Evolutionary conservation across 2,113 vertebrate species (phyloP), one percentile per base, ranked within the genome.

Genomic region (Seriola dumerili): DNA sequence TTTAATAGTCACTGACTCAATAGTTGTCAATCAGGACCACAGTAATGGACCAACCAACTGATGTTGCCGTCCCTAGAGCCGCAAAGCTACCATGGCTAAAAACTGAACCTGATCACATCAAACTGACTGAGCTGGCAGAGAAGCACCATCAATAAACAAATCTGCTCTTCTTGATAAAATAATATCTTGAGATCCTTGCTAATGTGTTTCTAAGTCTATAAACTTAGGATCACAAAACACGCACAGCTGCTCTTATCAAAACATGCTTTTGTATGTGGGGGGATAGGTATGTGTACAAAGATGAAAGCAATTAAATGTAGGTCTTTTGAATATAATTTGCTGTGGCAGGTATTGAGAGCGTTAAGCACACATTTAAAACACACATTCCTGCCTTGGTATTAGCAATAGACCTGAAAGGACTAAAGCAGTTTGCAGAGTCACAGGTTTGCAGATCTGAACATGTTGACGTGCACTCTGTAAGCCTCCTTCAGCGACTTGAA

Each of bases 321-420:
- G 67, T 21, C 42, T 79, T 76, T 65, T 85, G 80, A 78, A 90
- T 62, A 42, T 84, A 76, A 89, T 89, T 85, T 82, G 70, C 70
- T 85, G 77, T 88, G 85, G 78, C 85, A 81, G 83, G 73, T 75
- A 68, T 76, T 80, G 50, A 68, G 78, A 57, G 55, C 84, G 72
- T 81, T 52, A 46, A 83, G 58, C 42, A 54, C 44, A 13, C 48
- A 34, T 17, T 79, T 46, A 82, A 85, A 88, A 48, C 42, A 72
- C 81, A 86, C 84, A 87, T 88, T 86, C 87, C 75, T 85, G 83
- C 54, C 36, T 83, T 85, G 58, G 72, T 78, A 69, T 81, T 66
- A 69, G 67, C n/a, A 59, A 17, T 32, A 59, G 21, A 81, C 50
- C 62, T 25, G 32, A 78, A 84, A 78, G 29, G 64, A 81, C 54